Evolutionary conservation across 2,113 vertebrate species (phyloP), one percentile per base, ranked within the genome.

Genomic region (Eretmochelys imbricata): DNA sequence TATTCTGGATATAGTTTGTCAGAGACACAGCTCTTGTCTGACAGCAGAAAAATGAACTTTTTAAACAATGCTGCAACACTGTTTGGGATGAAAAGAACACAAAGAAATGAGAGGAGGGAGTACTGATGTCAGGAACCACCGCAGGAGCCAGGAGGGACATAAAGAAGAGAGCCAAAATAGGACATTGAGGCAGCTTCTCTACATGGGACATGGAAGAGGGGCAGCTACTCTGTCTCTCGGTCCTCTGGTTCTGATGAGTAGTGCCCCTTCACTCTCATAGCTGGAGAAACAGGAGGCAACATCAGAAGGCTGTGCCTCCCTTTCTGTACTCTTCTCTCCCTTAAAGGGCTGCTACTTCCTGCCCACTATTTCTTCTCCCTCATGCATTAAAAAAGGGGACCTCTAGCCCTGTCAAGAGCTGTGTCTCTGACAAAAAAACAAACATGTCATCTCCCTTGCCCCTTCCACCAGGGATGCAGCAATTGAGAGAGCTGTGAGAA

Each of bases 231-330:
- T 80, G 57, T 81, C 90, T 97, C 84, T 94, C 91, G 82, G 91
- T 96, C 89, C 94, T 96, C 94, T 94, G 94, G 93, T 85, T 96
- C 90, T 93, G 82, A 94, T 69, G 82, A 94, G 19, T n/a, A 38
- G 89, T 2, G 17, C 8, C 91, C 90, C 91, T 96, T 93, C 95
- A 96, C 93, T 4, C 65, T 59, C 91, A 57, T 76, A 89, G 75
- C 88, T 65, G 62, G 91, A 88, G 65, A 83, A 19, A 6, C 1
- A 76, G 38, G 46, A 53, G 82, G 89, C 91, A 84, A 0, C 50
- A 90, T 65, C 50, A 91, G 16, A 11, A 62, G 78, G 93, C 29
- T 78, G 49, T 12, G 31, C 24, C 50, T 35, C 90, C 53, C 14
- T 90, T 87, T 76, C 53, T 85, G 19, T 8, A 5, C 16, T 69